Evolutionary conservation across 2,888 invertebrate genomes (phyloP).

Genomic region (Nasonovia ribisnigri): DNA sequence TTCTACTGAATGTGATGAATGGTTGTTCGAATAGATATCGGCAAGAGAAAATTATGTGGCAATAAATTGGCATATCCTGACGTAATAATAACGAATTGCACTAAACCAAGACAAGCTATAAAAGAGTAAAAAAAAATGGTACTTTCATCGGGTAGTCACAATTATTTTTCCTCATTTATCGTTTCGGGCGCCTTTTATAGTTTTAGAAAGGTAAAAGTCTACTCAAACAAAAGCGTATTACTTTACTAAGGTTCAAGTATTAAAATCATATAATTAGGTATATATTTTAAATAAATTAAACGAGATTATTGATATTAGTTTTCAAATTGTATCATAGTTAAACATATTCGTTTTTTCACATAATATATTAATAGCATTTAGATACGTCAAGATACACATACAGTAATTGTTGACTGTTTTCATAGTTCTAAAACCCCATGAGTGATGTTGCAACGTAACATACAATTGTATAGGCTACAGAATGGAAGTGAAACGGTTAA

Average conservation of each 20-base stretch:
- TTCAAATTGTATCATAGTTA: background rate
- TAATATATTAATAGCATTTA: background rate
- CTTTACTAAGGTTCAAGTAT: background rate
- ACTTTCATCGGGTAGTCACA: background rate
- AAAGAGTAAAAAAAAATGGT: background rate
- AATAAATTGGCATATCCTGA: background rate
- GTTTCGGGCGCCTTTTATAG: background rate
- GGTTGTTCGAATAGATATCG: background rate
- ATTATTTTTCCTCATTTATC: background rate
- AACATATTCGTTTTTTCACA: background rate
- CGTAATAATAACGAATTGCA: background rate
- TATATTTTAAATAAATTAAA: background rate
- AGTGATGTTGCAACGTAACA: background rate
- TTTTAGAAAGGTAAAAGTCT: background rate
- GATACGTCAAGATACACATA: background rate
- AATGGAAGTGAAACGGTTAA: slow-evolving; percentile 24
- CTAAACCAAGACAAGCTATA: background rate
- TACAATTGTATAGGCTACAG: background rate
- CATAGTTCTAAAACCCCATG: background rate
- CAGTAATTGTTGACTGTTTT: background rate
- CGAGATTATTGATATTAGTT: background rate
- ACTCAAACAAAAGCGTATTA: background rate
- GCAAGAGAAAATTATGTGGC: background rate
- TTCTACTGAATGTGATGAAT: background rate
- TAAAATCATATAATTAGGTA: background rate